Base-by-base conservation (phyloP, 1,140 invertebrate species). In the Cydia strobilella region DNA sequence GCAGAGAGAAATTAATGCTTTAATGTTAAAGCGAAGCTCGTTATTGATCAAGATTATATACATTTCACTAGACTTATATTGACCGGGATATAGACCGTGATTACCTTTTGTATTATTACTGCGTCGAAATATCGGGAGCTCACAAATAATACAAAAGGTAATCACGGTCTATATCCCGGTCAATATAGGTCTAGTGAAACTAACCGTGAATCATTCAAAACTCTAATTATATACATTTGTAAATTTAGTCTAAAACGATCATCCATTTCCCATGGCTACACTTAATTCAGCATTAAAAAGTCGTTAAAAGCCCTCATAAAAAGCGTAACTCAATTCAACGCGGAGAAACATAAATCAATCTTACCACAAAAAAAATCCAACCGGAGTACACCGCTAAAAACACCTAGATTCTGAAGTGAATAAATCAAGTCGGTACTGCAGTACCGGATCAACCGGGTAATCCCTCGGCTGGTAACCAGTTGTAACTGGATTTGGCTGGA, bases 401-500 rank as follows among this genome's bases (percentile, higher is more conserved):
- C 25, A 48, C 20, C 72, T 69, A 75, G 63, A 78, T 65, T 76
- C 75, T 63, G 72, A 79, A 88, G 85, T 86, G 82, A 84, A 89
- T 91, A 91, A 91, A 91, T 91, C 88, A 91, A 89, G 85, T 85
- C 85, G 84, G 35, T 39, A 86, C 79, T 85, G 83, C 84, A 81
- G 83, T 85, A 89, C 87, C 84, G 85, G 86, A 90, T 90, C 87
- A 86, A 75, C 77, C 81, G 84, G 79, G 84, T 92, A 92, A 92
- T 92, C 88, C 86, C 77, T 73, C 75, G 77, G 76, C 83, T 86
- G 82, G 88, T 89, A 90, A 86, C 88, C 84, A 87, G 74, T 59
- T 74, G 54, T 59, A 35, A 63, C 51, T 35, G 54, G 73, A 59
- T 74, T 74, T 74, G 18, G 25, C 73, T 31, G 54, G 73, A 63